Conservation (phyloP, 2,888 invertebrate species). For the Eurytoma californica region DNA sequence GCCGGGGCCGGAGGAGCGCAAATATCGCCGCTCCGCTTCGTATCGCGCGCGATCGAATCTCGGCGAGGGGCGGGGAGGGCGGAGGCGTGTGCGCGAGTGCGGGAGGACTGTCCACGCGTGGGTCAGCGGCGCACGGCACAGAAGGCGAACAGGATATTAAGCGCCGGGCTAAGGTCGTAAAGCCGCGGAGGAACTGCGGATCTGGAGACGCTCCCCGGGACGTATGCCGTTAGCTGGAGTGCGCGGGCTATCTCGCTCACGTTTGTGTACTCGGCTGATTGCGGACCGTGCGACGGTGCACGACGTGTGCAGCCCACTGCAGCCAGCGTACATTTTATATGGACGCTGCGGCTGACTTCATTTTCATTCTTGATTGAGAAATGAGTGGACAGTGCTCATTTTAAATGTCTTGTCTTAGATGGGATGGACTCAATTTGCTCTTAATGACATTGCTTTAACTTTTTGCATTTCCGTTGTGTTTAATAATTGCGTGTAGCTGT, state of each 20-base stretch:
- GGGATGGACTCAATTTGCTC: too few relatives aligned
- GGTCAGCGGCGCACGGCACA: slow-evolving; percentile 9
- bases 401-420: too few relatives aligned
- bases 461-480: too few relatives aligned
- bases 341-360: not conserved
- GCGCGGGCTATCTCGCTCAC: not conserved
- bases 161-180: slow-evolving; percentile 27
- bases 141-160: slow-evolving; percentile 43
- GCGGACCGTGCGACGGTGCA: slow-evolving; percentile 11
- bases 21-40: slow-evolving; percentile 29
- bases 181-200: not conserved
- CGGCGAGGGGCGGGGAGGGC: not conserved
- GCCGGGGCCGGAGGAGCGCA: slow-evolving; percentile 2
- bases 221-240: not conserved
- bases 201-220: not conserved
- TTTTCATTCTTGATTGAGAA: not conserved
- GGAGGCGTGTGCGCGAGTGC: not conserved
- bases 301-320: slow-evolving; percentile 18
- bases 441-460: too few relatives aligned
- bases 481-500: too few relatives aligned
- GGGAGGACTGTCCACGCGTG: not conserved
- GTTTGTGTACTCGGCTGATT: slow-evolving; percentile 42
- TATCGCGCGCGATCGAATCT: slow-evolving; percentile 28
- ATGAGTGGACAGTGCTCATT: too few relatives aligned
- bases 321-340: not conserved